Percentiles rank a stretch among this genome's conserved stretches.
Conservation (phyloP, 1,140 invertebrate genomes). For the Anadara kagoshimensis region DNA sequence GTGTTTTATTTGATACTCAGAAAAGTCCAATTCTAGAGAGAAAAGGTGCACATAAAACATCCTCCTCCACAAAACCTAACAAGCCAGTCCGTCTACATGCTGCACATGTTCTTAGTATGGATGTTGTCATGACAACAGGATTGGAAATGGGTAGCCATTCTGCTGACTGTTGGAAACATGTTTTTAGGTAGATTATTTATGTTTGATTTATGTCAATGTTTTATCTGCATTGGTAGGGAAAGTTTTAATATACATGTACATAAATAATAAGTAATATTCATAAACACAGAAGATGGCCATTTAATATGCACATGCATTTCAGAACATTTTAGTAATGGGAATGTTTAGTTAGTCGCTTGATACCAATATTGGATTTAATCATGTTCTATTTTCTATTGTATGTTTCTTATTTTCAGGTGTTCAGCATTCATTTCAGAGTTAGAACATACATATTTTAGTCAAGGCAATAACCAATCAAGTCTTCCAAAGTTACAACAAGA, state of each 20-base stretch:
- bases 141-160: constrained; percentile 93
- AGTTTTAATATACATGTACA: too few species aligned
- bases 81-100: constrained; percentile 76
- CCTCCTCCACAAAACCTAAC: constrained; percentile 38
- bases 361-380: too few species aligned
- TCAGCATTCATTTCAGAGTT: constrained; percentile 93
- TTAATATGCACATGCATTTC: too few species aligned
- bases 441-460: constrained; percentile 89
- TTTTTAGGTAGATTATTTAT: constrained; percentile 82
- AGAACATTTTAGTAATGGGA: too few species aligned
- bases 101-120: constrained; percentile 91
- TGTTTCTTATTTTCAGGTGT: constrained; percentile 71
- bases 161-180: constrained; percentile 93
- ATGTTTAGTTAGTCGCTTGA: too few species aligned
- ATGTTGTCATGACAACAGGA: constrained; percentile 87
- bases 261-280: too few species aligned
- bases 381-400: too few species aligned
- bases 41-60: constrained; percentile 45
- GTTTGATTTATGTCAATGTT: not conserved
- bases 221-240: too few species aligned
- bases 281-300: too few species aligned
- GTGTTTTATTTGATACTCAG: constrained; percentile 60
- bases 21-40: constrained; percentile 28
- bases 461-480: constrained; percentile 69
- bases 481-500: constrained; percentile 68